Evolutionary conservation across 2,113 vertebrate species (phyloP).

Genomic region (Mesoclemmys tuberculata): DNA sequence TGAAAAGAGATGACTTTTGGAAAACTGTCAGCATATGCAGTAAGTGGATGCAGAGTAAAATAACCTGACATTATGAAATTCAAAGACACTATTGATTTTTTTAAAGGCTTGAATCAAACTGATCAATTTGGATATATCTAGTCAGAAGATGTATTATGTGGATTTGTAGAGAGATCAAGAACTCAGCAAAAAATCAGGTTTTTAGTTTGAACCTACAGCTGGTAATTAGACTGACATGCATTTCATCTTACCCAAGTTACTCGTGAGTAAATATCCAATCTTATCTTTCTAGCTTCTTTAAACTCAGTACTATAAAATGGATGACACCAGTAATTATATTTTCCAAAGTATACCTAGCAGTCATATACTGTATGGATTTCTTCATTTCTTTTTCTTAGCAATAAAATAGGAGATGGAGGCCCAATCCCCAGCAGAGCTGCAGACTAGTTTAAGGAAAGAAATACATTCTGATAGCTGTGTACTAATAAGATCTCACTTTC

Average conservation of each 20-base stretch:
- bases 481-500: constrained; percentile 40
- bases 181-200: constrained; percentile 16
- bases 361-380: constrained; percentile 27
- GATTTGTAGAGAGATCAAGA: constrained; percentile 9
- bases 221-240: not conserved
- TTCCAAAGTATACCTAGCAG: constrained; percentile 37
- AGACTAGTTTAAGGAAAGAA: not conserved
- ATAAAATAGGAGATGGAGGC: constrained; percentile 33
- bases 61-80: constrained; percentile 2
- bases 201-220: not conserved
- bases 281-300: constrained; percentile 15
- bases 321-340: constrained; percentile 24
- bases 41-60: not conserved
- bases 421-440: constrained; percentile 11
- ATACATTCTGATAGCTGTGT: constrained; percentile 37
- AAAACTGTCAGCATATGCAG: not conserved
- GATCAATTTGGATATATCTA: not conserved
- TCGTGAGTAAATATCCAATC: constrained; percentile 38
- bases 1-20: not conserved
- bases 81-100: constrained; percentile 20
- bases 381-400: constrained; percentile 38
- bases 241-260: constrained; percentile 29
- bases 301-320: constrained; percentile 33
- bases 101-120: constrained; percentile 12
- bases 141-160: constrained; percentile 1